phyloP scores from a whole-genome alignment of 1,140 invertebrate species.

The Alviniconcha marisindica region DNA sequence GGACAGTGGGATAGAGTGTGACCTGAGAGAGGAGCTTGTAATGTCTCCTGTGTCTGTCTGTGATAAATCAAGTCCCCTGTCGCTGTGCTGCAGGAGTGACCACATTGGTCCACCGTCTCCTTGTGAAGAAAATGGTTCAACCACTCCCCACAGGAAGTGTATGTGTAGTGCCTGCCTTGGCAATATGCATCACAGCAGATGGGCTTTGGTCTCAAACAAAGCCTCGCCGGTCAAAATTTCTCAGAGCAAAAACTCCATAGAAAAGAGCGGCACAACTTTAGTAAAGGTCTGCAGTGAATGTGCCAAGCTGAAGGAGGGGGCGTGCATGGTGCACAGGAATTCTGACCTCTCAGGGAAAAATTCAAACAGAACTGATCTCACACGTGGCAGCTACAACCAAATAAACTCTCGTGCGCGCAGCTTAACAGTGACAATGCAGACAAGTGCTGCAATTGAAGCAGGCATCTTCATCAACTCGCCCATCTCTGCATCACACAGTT shows the following conservation, averaged over 20 bases:
- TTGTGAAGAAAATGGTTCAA: neutral
- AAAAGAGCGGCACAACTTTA: neutral
- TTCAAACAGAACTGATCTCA: neutral
- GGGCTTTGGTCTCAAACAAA: constrained; percentile 12
- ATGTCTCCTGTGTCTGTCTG: constrained; percentile 12
- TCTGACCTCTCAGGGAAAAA: neutral
- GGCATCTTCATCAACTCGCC: constrained; percentile 25
- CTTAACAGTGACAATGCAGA: neutral
- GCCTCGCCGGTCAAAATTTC: neutral
- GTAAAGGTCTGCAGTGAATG: neutral
- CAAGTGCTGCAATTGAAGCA: constrained; percentile 22
- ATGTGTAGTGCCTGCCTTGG: constrained; percentile 12
- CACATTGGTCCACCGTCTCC: neutral
- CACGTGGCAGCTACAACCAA: neutral
- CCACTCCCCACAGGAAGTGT: neutral
- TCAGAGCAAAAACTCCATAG: neutral
- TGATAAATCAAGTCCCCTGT: constrained; percentile 1
- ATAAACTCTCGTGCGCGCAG: neutral
- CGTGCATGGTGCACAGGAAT: neutral
- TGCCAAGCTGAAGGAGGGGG: neutral
- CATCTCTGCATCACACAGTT: neutral
- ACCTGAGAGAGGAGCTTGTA: neutral
- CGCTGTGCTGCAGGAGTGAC: neutral
- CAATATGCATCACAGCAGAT: constrained; percentile 12
- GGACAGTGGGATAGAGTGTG: neutral